Conservation (phyloP, 2,888 invertebrate genomes). For the Sisyra nigra region DNA sequence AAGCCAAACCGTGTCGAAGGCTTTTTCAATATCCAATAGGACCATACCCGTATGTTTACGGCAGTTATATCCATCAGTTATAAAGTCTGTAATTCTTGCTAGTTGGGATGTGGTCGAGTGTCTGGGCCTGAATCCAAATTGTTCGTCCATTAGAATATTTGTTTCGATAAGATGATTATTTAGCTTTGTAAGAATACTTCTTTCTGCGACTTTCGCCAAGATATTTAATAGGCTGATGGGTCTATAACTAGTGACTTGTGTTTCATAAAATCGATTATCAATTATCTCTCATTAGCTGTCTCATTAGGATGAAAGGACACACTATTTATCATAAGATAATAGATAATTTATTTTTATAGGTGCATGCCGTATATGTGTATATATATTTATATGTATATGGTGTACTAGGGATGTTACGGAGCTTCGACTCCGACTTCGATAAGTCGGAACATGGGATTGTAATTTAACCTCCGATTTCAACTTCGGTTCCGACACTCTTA, state of each 20-base stretch:
- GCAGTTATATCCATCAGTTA: constrained; percentile 15
- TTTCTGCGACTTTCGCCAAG: constrained; percentile 14
- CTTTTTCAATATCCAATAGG: constrained; percentile 20
- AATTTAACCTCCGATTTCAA: too few species aligned
- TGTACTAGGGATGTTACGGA: too few species aligned
- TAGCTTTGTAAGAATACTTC: constrained; percentile 12
- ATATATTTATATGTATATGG: too few species aligned
- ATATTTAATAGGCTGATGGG: constrained; percentile 13
- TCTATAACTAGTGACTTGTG: constrained; percentile 12
- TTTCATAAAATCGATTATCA: too few species aligned
- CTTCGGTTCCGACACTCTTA: too few species aligned
- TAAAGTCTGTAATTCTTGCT: constrained; percentile 16
- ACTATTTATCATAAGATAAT: too few species aligned
- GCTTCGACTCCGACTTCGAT: too few species aligned
- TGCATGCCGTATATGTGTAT: too few species aligned
- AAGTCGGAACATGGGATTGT: too few species aligned
- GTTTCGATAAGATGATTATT: constrained; percentile 12
- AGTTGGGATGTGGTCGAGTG: constrained; percentile 19
- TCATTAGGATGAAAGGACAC: too few species aligned
- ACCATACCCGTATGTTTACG: constrained; percentile 15
- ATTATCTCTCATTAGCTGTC: too few species aligned
- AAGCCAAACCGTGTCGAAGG: constrained; percentile 20
- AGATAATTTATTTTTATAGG: too few species aligned
- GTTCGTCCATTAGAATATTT: constrained; percentile 11
- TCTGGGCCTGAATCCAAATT: constrained; percentile 18